phyloP scores from a whole-genome alignment of 1,140 invertebrate species.

The Aphelenchoides fujianensis region DNA sequence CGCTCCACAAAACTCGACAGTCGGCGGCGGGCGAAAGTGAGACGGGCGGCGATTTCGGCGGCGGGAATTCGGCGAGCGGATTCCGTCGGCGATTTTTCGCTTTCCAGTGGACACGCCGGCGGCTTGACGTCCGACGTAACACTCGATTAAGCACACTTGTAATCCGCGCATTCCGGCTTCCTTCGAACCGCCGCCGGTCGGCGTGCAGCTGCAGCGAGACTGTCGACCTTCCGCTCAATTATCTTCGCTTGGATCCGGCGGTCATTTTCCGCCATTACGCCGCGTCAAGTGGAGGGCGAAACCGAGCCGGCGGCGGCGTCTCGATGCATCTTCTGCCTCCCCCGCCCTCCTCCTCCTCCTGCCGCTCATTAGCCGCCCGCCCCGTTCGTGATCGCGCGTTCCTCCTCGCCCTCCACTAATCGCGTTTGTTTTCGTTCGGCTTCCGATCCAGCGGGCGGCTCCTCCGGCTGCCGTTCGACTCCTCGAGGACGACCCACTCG shows the following conservation, averaged over 20 bases:
- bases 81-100: neutral
- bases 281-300: neutral
- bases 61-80: neutral
- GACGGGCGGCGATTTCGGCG: neutral
- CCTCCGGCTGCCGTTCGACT: neutral
- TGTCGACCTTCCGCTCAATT: no score
- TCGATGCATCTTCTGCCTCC: no score
- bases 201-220: no score
- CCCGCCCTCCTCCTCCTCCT: neutral
- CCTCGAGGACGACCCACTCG: neutral
- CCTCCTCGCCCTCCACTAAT: neutral
- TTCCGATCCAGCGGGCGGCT: neutral
- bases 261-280: no score
- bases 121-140: neutral
- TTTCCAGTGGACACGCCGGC: neutral
- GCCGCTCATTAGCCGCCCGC: neutral
- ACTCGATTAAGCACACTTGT: no score
- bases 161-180: no score
- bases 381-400: neutral
- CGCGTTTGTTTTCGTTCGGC: neutral
- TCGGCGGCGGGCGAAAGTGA: neutral
- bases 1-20: no score
- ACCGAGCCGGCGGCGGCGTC: neutral
- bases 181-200: no score
- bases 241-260: no score